Evolutionary conservation across 2,888 invertebrate genomes (phyloP).

Genomic region (Leptopterna dolabrata): DNA sequence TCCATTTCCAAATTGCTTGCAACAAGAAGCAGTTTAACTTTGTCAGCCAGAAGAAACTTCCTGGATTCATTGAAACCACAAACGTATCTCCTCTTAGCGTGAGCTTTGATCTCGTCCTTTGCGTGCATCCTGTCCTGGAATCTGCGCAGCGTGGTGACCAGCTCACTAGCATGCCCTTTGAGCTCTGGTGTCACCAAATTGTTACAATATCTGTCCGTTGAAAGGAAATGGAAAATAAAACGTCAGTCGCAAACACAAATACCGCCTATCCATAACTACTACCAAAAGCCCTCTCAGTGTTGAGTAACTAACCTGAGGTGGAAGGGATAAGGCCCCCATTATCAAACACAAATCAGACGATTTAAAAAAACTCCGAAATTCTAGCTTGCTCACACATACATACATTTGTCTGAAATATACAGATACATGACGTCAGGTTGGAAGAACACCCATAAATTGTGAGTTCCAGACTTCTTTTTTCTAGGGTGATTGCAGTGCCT

Average conservation of each 20-base stretch:
- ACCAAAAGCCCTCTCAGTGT: too few species aligned
- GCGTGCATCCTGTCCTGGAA: conserved; percentile 74
- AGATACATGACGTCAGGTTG: too few species aligned
- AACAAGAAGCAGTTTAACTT: conserved; percentile 73
- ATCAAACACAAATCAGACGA: too few species aligned
- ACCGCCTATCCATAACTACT: too few species aligned
- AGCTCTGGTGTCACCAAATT: conserved; percentile 72
- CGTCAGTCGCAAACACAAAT: neutral
- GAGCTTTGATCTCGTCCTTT: conserved; percentile 72
- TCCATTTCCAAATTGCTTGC: conserved; percentile 73
- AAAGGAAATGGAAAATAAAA: neutral
- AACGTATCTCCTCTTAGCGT: conserved; percentile 71
- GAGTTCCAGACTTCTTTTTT: too few species aligned
- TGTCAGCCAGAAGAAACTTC: conserved; percentile 71
- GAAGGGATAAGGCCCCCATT: too few species aligned
- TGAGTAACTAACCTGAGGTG: too few species aligned
- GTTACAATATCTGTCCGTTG: conserved; percentile 70
- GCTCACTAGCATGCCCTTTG: conserved; percentile 68
- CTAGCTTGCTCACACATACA: too few species aligned
- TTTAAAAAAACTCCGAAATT: too few species aligned
- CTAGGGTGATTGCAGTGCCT: too few species aligned
- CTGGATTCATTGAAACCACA: conserved; percentile 74
- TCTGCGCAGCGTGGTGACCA: conserved; percentile 71
- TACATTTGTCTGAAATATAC: too few species aligned
- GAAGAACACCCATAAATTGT: too few species aligned